Evolutionary conservation across 2,797 vertebrate species (phyloP), one percentile per base, ranked within the genome.

Genomic region (Cygnus olor): DNA sequence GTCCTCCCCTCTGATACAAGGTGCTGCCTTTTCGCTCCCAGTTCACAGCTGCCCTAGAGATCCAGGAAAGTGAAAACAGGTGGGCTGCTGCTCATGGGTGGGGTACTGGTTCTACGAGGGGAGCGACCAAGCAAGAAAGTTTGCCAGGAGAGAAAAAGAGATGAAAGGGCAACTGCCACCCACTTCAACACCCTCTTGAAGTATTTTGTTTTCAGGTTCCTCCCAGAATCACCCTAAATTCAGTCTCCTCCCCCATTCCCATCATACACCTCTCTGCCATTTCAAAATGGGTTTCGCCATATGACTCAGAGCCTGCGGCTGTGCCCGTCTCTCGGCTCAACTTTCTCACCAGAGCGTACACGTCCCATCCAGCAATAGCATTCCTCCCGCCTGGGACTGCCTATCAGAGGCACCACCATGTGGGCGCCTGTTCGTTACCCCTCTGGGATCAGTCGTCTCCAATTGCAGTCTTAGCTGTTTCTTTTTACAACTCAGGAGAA

Each of bases 371-470:
- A 73, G 80, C 73, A 91, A 81, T 74, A 95, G 65, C 28, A 88
- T 85, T 84, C 57, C 93, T 91, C 85, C 85, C 78, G 88, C 88
- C 86, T 17, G 7, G 85, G 83, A 94, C 74, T 87, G 65, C 25
- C 22, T 34, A 86, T 83, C 53, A 72, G 68, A 90, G 74, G 80
- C 21, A 60, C 24, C 4, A 63, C 4, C 6, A 68, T 1, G 2
- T 18, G 47, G 82, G 89, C 74, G 77, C 57, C 77, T 86, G 68
- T 71, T 95, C 57, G 57, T 76, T 66, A 70, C 66, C 60, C 61
- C 64, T 45, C 74, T n/a, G 36, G 28, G 30, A 87, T 68, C 14
- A 80, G 44, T 44, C 54, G 38, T 65, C 60, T 81, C 56, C 2
- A 8, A 36, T 0, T 27, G 54, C 57, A 80, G n/a, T 34, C 86